Evolutionary conservation across 2,888 invertebrate genomes (phyloP).

Genomic region (Lochmaea capreae): DNA sequence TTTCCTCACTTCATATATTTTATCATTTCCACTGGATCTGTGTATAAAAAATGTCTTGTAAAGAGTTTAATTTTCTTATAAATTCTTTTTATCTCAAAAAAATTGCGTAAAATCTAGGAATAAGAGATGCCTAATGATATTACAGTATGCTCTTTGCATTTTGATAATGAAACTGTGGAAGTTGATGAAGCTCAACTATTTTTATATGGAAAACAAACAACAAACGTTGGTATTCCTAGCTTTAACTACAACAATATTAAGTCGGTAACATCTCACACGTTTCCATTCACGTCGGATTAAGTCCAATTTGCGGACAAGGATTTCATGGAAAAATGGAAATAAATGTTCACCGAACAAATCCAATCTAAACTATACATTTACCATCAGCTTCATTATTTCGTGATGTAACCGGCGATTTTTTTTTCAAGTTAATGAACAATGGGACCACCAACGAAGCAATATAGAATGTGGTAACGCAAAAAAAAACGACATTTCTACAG

Average conservation of each 20-base stretch:
- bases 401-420: slow-evolving; percentile 4
- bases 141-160: too few species aligned
- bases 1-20: too few species aligned
- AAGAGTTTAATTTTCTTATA: too few species aligned
- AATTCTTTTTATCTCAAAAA: too few species aligned
- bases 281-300: slow-evolving; percentile 4
- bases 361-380: slow-evolving; percentile 3
- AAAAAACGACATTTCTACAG: not conserved
- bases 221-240: not conserved
- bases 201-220: too few species aligned
- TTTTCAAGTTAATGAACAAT: slow-evolving; percentile 10
- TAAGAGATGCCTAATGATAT: too few species aligned
- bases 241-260: not conserved
- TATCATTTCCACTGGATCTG: too few species aligned
- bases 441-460: slow-evolving; percentile 4
- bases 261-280: not conserved
- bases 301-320: not conserved
- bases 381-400: slow-evolving; percentile 12
- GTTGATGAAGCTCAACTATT: too few species aligned
- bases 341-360: not conserved
- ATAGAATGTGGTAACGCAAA: slow-evolving; percentile 5
- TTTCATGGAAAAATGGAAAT: slow-evolving; percentile 1
- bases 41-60: too few species aligned
- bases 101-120: too few species aligned
- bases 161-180: too few species aligned